Evolutionary conservation across 2,797 vertebrate genomes (phyloP).

Genomic region (Cryptoprocta ferox): DNA sequence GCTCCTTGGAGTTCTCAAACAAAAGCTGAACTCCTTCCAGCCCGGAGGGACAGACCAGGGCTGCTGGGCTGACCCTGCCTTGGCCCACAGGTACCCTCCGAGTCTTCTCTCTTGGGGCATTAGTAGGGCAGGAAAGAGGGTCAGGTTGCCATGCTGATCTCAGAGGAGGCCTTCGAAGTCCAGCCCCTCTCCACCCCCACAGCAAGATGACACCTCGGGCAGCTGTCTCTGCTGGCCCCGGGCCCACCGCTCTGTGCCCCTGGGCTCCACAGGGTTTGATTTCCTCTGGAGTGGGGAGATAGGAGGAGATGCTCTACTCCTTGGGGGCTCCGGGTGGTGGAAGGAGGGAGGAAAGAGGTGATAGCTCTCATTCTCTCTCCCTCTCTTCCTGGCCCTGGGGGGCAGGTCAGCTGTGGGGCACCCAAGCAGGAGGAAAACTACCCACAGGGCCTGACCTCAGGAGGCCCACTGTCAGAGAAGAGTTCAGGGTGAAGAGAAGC

Average conservation of each 20-base stretch:
- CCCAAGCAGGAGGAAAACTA: neutral
- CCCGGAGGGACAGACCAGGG: neutral
- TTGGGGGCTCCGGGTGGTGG: neutral
- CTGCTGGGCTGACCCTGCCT: neutral
- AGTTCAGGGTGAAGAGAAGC: neutral
- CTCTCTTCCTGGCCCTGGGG: neutral
- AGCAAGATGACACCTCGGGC: constrained; percentile 71
- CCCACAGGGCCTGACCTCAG: neutral
- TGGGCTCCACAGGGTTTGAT: neutral
- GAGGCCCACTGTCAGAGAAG: neutral
- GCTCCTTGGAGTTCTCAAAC: neutral
- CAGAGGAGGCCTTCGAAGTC: constrained; percentile 47
- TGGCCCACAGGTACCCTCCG: neutral
- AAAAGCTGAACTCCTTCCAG: neutral
- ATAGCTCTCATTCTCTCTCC: neutral
- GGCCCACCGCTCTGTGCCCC: constrained; percentile 22
- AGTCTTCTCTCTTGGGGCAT: neutral
- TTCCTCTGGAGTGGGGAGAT: constrained; percentile 32
- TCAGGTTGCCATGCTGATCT: constrained; percentile 11
- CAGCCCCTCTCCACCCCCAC: neutral
- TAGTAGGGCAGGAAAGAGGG: neutral
- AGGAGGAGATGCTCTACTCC: neutral
- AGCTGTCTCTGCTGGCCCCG: constrained; percentile 59
- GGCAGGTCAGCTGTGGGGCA: neutral
- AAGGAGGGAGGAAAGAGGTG: neutral